Evolutionary conservation across 1,140 invertebrate genomes (phyloP), one percentile per base, ranked within the genome.

Genomic region (Solenopsis fugax): DNA sequence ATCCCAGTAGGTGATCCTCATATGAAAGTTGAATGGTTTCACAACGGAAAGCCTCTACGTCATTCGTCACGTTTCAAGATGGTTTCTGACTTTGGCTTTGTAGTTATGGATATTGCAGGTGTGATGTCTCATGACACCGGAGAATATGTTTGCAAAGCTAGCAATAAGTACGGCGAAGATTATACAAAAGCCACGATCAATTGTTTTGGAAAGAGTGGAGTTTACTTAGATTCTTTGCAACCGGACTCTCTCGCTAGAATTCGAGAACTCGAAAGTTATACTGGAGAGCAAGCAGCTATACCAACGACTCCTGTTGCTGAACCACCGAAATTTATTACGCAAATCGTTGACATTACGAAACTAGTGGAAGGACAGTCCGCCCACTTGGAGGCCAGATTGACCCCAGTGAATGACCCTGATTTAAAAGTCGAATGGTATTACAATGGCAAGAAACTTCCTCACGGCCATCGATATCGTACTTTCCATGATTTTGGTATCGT

Each of bases 401-500:
- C 98, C 29, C 99, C 99, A 13, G 97, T 98, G 1, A 98, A 97
- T 80, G 99, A 99, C 96, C 98, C 99, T 24, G 98, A 99, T 91
- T 96, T 99, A 77, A 97, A 97, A 91, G 98, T 99, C 9, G 98
- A 99, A 94, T 99, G 98, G 98, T 98, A 97, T 92, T 98, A 98
- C 92, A 98, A 99, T 94, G 98, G 98, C 73, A 98, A 98, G 94
- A 98, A 98, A 93, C 95, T 99, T 88, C 97, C 98, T 0, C 97
- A 98, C 94, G 98, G 98, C 37, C 98, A 99, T 95, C 97, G 98
- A 84, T 99, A 98, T 93, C 97, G 98, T 90, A 99, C 98, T 65
- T 98, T 99, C 97, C 98, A 99, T 93, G 99, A 99, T 93, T 99
- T 99, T 95, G 98, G 98, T 85, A 98, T 99, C 93, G 99, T 99